A percentile compares a stretch with the other conserved stretches of the same genome.
Conservation (phyloP, 1,140 invertebrate species). For the Hylyphantes graminicola region DNA sequence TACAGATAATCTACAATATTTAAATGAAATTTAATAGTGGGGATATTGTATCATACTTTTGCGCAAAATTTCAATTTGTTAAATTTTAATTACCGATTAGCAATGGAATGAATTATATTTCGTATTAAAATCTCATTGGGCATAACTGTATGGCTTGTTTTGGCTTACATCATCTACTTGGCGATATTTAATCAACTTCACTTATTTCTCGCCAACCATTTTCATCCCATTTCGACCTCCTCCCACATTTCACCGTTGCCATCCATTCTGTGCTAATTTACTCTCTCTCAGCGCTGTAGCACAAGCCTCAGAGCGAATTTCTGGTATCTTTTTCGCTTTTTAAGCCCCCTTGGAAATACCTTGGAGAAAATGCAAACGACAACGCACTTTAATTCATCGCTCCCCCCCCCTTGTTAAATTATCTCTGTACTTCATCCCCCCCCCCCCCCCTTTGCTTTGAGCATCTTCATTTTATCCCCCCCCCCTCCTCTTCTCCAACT, state of each 20-base stretch:
- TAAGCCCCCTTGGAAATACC: conserved; percentile 6
- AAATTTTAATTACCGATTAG: too few species aligned
- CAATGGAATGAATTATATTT: too few species aligned
- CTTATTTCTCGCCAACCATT: too few species aligned
- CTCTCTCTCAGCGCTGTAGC: not conserved
- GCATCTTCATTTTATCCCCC: not conserved
- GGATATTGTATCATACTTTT: too few species aligned
- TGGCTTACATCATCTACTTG: too few species aligned
- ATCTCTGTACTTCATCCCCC: conserved; percentile 16
- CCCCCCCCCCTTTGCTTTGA: not conserved
- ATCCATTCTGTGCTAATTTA: conserved; percentile 12
- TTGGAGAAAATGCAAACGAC: conserved; percentile 17
- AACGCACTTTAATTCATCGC: conserved; percentile 37
- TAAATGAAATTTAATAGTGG: too few species aligned
- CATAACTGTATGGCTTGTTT: too few species aligned
- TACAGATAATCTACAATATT: too few species aligned
- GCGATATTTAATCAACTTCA: too few species aligned
- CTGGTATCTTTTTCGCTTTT: conserved; percentile 17
- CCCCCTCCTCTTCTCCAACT: not conserved
- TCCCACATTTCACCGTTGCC: not conserved
- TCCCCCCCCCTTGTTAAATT: conserved; percentile 25
- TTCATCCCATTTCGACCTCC: not conserved
- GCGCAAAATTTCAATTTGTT: too few species aligned
- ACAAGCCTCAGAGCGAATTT: not conserved
- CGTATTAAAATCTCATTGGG: too few species aligned